phyloP scores from a whole-genome alignment of 2,797 vertebrate genomes.

The Dermochelys coriacea region DNA sequence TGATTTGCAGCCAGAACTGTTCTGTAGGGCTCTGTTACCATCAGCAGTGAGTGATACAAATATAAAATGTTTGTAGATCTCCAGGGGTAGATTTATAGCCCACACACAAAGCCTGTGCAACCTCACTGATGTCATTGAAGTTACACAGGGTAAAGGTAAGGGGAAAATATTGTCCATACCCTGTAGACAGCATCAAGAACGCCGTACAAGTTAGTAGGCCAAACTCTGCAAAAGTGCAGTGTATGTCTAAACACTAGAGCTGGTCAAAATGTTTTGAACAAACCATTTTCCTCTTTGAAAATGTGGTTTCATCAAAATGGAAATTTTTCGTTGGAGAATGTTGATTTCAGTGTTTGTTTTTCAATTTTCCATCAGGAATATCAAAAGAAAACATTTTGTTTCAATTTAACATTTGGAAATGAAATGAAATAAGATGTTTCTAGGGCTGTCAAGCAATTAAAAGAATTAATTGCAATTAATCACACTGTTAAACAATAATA shows the following conservation, averaged over 20 bases:
- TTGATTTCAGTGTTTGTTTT: background rate
- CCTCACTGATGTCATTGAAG: background rate
- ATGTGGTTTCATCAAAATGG: background rate
- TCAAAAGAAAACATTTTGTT: background rate
- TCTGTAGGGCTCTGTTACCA: background rate
- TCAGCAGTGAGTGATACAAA: background rate
- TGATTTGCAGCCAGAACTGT: accelerated
- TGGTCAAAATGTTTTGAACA: background rate
- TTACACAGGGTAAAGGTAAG: background rate
- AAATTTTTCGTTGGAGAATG: background rate
- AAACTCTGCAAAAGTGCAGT: background rate
- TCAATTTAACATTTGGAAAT: background rate
- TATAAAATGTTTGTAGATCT: accelerated
- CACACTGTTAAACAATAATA: too few species aligned
- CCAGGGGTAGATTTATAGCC: background rate
- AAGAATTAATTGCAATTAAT: too few species aligned
- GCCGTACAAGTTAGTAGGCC: background rate
- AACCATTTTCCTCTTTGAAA: background rate
- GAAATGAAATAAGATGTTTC: background rate
- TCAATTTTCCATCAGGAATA: background rate
- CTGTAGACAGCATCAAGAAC: background rate
- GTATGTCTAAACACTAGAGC: background rate
- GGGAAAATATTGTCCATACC: background rate
- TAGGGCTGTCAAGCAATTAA: too few species aligned
- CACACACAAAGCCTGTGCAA: background rate